phyloP scores from a whole-genome alignment of 2,797 vertebrate genomes.

The Falco peregrinus region DNA sequence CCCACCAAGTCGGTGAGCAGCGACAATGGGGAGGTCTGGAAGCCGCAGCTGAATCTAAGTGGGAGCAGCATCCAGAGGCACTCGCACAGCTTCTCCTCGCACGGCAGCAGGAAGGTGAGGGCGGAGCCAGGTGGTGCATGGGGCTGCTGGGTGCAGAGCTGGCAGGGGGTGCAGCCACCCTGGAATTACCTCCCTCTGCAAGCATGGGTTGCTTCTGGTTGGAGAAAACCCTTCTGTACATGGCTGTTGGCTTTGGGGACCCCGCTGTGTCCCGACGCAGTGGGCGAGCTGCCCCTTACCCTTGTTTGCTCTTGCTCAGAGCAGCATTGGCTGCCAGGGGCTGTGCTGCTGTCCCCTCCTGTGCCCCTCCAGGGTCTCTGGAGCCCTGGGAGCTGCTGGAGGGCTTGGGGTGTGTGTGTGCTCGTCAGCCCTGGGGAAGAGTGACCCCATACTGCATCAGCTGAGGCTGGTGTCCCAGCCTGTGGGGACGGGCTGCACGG shows the following conservation, averaged over 20 bases:
- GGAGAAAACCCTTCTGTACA: rapidly evolving
- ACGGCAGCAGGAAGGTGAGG: constrained; percentile 87
- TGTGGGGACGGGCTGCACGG: rapidly evolving
- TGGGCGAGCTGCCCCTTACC: background rate
- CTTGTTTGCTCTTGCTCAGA: rapidly evolving
- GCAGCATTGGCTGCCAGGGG: background rate
- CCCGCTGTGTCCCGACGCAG: rapidly evolving
- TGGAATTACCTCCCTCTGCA: background rate
- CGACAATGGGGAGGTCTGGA: constrained; percentile 80
- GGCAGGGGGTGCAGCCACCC: rapidly evolving
- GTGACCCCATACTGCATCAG: rapidly evolving
- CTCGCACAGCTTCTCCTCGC: constrained; percentile 81
- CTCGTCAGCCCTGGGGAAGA: rapidly evolving
- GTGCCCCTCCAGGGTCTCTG: rapidly evolving
- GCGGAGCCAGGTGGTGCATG: rapidly evolving
- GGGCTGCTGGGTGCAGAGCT: rapidly evolving
- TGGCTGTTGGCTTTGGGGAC: rapidly evolving
- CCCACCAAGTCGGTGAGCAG: constrained; percentile 65
- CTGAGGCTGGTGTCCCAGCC: background rate
- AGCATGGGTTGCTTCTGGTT: rapidly evolving
- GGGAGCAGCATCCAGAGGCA: constrained; percentile 77
- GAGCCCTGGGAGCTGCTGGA: background rate
- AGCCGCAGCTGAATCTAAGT: constrained; percentile 73
- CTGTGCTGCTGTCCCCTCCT: background rate
- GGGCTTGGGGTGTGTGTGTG: background rate